Percentiles rank a stretch among this genome's conserved stretches.
Evolutionary conservation across 2,113 vertebrate genomes (phyloP).

Genomic region (Micromys minutus): DNA sequence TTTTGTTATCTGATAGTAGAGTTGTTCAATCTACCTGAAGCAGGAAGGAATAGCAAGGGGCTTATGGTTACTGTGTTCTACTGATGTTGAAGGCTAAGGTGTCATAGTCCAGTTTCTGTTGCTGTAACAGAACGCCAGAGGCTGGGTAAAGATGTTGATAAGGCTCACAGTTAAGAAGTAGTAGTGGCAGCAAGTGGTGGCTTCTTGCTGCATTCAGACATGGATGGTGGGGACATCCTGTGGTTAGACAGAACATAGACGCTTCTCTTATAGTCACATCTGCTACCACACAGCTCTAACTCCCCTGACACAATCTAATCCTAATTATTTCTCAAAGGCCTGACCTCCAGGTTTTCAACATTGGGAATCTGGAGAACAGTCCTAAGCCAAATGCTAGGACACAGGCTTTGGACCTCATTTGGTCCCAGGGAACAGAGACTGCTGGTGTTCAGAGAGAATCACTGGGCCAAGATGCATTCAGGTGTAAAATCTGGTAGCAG

Average conservation of each 20-base stretch:
- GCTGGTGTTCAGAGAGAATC: neutral
- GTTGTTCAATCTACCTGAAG: neutral
- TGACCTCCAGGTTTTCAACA: neutral
- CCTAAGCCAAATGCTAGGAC: neutral
- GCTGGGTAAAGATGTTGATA: neutral
- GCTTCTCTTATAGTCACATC: neutral
- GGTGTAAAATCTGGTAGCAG: neutral
- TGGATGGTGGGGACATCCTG: neutral
- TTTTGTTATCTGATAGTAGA: neutral
- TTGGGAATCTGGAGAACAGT: neutral
- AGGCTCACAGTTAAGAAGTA: neutral
- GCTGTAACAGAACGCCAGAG: neutral
- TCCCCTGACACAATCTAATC: neutral
- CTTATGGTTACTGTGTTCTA: neutral
- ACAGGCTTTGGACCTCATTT: neutral
- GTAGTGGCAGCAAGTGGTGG: neutral
- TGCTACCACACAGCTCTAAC: neutral
- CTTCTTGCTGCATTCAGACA: neutral
- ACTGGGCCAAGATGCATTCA: neutral
- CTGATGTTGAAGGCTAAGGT: neutral
- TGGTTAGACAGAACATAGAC: too few relatives aligned
- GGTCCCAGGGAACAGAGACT: neutral
- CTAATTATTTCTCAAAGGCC: neutral
- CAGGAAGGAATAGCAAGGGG: neutral
- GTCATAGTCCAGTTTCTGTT: neutral